phyloP scores from a whole-genome alignment of 2,113 vertebrate species.

The Circaetus cinerascens region DNA sequence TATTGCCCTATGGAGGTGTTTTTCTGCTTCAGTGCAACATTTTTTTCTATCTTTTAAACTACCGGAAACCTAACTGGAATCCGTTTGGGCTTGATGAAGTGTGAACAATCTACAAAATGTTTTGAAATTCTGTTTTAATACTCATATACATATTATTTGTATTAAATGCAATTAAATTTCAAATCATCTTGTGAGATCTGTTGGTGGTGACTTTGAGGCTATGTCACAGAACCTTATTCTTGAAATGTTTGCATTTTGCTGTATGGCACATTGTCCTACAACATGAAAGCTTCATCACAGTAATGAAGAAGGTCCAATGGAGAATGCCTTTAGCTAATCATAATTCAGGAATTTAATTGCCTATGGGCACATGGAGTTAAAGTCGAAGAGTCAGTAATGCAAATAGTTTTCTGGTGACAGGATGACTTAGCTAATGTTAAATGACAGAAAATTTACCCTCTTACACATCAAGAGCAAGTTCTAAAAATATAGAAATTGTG shows the following conservation, averaged over 20 bases:
- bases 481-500: neutral
- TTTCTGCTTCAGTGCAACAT: neutral
- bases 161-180: neutral
- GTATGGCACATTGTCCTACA: neutral
- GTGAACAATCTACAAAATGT: neutral
- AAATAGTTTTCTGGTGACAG: neutral
- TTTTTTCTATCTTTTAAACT: neutral
- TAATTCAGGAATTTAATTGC: neutral
- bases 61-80: neutral
- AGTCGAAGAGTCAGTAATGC: neutral
- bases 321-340: neutral
- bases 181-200: neutral
- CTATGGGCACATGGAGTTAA: neutral
- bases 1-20: neutral
- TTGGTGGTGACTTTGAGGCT: neutral
- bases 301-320: neutral
- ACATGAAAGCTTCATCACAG: neutral
- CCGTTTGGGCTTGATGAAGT: neutral
- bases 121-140: neutral
- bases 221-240: neutral
- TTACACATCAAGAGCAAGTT: neutral
- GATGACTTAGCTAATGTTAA: neutral
- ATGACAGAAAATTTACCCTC: neutral
- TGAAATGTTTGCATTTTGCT: neutral
- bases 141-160: neutral